A percentile compares a stretch with the other conserved stretches of the same genome.
Evolutionary conservation across 2,888 invertebrate genomes (phyloP).

Genomic region (Parnassius orleans): DNA sequence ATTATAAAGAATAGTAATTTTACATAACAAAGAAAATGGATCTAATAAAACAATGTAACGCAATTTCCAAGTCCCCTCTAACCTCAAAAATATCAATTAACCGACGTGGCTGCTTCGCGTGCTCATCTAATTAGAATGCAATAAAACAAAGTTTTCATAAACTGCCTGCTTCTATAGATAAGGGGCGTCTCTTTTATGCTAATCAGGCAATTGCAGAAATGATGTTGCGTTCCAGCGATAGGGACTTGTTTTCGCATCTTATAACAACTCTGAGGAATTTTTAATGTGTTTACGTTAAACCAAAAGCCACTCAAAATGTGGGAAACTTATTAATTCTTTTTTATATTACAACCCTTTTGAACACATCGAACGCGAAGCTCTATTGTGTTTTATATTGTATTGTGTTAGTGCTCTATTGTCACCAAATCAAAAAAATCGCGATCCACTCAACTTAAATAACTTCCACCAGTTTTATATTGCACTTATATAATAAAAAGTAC

Average conservation of each 20-base stretch:
- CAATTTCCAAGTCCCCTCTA: slow-evolving; percentile 41
- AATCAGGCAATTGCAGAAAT: slow-evolving; percentile 54
- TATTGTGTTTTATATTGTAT: no score
- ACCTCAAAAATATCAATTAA: slow-evolving; percentile 52
- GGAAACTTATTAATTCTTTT: no score
- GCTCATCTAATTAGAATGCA: slow-evolving; percentile 64
- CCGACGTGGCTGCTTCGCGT: slow-evolving; percentile 24
- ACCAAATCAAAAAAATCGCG: no score
- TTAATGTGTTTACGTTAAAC: background rate
- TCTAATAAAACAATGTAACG: slow-evolving; percentile 24
- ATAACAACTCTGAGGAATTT: slow-evolving; percentile 4
- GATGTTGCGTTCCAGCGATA: slow-evolving; percentile 37
- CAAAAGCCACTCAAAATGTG: no score
- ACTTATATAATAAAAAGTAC: no score
- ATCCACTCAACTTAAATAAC: no score
- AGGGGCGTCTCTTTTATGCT: slow-evolving; percentile 74
- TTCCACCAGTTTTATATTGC: no score
- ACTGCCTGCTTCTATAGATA: slow-evolving; percentile 70
- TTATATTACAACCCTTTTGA: no score
- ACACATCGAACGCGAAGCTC: no score
- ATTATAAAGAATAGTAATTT: background rate
- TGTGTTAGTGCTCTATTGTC: no score
- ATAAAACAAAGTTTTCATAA: slow-evolving; percentile 74
- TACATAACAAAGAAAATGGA: background rate
- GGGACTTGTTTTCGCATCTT: background rate